These are phyloP conservation scores for Melanostoma scalare DNA, from an alignment of 2,888 invertebrate species.

Conservation along the genomic window DNA sequence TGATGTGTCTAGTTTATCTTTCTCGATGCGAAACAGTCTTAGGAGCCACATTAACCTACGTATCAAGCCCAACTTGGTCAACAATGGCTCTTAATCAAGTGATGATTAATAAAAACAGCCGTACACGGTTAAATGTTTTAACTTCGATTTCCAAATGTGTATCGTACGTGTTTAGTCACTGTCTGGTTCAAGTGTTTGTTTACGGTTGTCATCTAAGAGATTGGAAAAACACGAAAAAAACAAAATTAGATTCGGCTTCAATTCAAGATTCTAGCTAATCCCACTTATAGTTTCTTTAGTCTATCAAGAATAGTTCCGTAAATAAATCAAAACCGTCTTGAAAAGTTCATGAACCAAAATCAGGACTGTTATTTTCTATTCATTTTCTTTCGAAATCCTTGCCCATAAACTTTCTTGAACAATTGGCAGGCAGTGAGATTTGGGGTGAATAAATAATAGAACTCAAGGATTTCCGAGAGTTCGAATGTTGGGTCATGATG, in stretches of 20 bases:
- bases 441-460: slow-evolving; percentile 36
- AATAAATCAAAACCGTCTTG: slow-evolving; percentile 33
- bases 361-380: slow-evolving; percentile 19
- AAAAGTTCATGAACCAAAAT: slow-evolving; percentile 57
- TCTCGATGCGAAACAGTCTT: too few relatives aligned
- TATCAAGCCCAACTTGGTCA: slow-evolving; percentile 49
- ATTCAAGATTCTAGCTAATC: slow-evolving; percentile 45
- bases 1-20: neutral
- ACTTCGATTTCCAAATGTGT: slow-evolving; percentile 52
- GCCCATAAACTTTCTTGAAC: slow-evolving; percentile 32
- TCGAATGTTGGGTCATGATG: slow-evolving; percentile 10
- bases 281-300: slow-evolving; percentile 1
- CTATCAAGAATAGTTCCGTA: too few relatives aligned
- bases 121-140: slow-evolving; percentile 43
- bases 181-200: slow-evolving; percentile 10
- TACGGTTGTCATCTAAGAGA: slow-evolving; percentile 31
- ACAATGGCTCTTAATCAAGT: slow-evolving; percentile 49
- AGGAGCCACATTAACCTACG: slow-evolving; percentile 34
- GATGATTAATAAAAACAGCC: slow-evolving; percentile 57
- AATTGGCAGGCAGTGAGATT: slow-evolving; percentile 28
- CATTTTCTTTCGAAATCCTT: slow-evolving; percentile 17
- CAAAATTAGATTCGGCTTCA: slow-evolving; percentile 43
- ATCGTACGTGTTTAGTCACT: slow-evolving; percentile 50
- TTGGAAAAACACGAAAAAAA: slow-evolving; percentile 14
- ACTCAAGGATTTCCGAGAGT: slow-evolving; percentile 21